A percentile compares a stretch with the other conserved stretches of the same genome.
phyloP scores from a whole-genome alignment of 2,797 vertebrate genomes.

The Eleutherodactylus coqui region DNA sequence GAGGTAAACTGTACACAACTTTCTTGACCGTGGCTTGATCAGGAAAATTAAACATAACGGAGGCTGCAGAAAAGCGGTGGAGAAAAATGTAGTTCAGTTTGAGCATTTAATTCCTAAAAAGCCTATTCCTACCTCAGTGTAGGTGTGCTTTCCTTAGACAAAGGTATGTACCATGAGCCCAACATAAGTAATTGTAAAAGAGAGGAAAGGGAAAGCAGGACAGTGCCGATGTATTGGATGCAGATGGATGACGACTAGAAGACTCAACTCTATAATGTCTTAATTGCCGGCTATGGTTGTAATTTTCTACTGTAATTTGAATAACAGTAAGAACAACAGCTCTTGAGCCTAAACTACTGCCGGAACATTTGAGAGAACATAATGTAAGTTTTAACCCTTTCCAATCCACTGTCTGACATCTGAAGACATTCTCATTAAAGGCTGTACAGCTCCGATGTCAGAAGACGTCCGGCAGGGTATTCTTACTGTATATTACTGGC shows the following conservation, averaged over 20 bases:
- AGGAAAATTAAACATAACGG: slow-evolving; percentile 98
- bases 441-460: too few relatives aligned
- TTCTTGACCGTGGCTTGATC: slow-evolving; percentile 97
- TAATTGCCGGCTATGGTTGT: not conserved
- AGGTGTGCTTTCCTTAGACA: not conserved
- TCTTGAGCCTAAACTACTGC: not conserved
- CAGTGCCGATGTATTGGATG: not conserved
- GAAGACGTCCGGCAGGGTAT: too few relatives aligned
- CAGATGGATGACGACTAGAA: not conserved
- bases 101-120: not conserved
- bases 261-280: not conserved
- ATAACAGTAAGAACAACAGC: not conserved
- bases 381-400: too few relatives aligned
- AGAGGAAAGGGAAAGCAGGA: not conserved
- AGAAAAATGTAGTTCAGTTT: slow-evolving; percentile 51
- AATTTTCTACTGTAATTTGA: not conserved
- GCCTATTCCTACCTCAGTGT: not conserved
- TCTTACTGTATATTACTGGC: too few relatives aligned
- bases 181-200: not conserved
- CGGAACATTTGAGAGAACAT: not conserved
- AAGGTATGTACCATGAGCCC: slow-evolving; percentile 7
- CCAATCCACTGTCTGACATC: too few relatives aligned
- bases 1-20: slow-evolving; percentile 93
- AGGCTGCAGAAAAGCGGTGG: slow-evolving; percentile 78
- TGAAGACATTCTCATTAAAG: too few relatives aligned